Evolutionary conservation across 2,113 vertebrate genomes (phyloP), one percentile per base, ranked within the genome.

Genomic region (Carassius auratus): DNA sequence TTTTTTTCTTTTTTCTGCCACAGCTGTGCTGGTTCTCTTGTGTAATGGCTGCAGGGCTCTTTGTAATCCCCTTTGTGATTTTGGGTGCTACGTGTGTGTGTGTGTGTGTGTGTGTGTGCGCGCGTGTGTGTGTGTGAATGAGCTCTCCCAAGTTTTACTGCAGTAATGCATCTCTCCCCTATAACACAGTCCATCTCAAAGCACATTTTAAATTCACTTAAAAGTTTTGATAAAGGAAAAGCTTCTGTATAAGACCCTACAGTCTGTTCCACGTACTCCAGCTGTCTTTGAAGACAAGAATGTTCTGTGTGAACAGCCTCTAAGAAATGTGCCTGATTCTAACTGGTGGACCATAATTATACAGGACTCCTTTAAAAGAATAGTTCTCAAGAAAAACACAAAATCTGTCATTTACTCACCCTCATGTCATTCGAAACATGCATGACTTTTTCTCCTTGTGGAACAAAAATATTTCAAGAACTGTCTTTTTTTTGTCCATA

Each of bases 11-110:
- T 26, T 26, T 90, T 87, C 84, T 76, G 81, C 81, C 89, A 87
- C 94, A 95, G 93, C 93, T 94, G 93, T 87, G 91, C 77, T 76
- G 75, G 76, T 55, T 83, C 69, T 30, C 69, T 71, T 69, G 17
- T 48, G 90, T 88, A 57, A 30, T 30, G 30, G 30, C 30, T 30
- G 30, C 30, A 30, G n/a, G 74, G 8, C 26, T 84, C 45, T 87
- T 23, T 84, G 66, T 30, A 52, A 50, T 30, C 48, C 66, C 75
- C 62, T 84, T 61, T 78, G 79, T 68, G 76, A 73, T 50, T 52
- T 59, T 66, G 50, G 57, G 86, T 57, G 66, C 26, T 83, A 62
- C 45, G 30, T 66, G 64, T 55, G 8, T 83, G 13, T 83, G 23
- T 71, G 77, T 61, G 33, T n/a, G 30, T 8, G 17, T 61, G 26